phyloP scores from a whole-genome alignment of 2,888 invertebrate genomes.

The Diarsia rubi region DNA sequence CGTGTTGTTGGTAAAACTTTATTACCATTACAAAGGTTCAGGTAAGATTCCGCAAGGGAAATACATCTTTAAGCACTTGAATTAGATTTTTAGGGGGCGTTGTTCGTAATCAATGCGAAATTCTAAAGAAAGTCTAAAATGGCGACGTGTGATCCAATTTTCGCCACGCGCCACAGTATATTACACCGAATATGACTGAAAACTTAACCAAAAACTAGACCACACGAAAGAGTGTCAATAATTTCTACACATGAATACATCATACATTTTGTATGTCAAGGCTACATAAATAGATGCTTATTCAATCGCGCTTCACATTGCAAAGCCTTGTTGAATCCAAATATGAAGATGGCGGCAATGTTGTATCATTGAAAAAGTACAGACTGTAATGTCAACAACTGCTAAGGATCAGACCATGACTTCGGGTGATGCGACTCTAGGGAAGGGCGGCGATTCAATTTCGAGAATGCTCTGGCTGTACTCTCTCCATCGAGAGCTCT shows the following conservation, averaged over 20 bases:
- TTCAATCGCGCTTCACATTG: constrained; percentile 17
- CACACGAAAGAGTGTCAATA: constrained; percentile 18
- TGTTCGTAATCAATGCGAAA: neutral
- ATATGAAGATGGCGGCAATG: constrained; percentile 17
- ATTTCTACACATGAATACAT: constrained; percentile 15
- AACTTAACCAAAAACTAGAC: constrained; percentile 2
- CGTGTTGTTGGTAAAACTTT: too few relatives aligned
- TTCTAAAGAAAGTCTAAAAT: neutral
- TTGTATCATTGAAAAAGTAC: constrained; percentile 12
- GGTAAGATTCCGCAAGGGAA: neutral
- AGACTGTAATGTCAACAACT: constrained; percentile 18
- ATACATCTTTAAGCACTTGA: neutral
- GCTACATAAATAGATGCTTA: constrained; percentile 20
- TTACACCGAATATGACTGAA: neutral
- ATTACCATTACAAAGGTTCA: too few relatives aligned
- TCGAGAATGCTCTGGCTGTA: neutral
- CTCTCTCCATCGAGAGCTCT: neutral
- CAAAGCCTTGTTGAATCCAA: constrained; percentile 14
- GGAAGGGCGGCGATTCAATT: neutral
- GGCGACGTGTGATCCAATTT: neutral
- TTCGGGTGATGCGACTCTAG: neutral
- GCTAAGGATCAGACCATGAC: neutral
- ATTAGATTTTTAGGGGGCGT: neutral
- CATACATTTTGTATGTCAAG: constrained; percentile 46
- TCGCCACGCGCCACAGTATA: too few relatives aligned